Evolutionary conservation across 2,888 invertebrate species (phyloP).

Genomic region (Drosophila picticornis): DNA sequence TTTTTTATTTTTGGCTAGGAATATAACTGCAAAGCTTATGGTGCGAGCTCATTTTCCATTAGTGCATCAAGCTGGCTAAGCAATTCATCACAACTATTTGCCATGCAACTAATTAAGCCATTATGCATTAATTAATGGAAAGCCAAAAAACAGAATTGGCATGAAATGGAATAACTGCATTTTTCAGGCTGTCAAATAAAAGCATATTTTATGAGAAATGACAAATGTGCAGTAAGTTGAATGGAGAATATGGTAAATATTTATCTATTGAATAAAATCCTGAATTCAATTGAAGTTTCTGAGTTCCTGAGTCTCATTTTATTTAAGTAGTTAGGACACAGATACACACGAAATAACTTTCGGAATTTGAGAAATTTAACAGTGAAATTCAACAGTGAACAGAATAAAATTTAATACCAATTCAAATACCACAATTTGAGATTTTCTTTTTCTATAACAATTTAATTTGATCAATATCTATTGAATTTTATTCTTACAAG

Average conservation of each 20-base stretch:
- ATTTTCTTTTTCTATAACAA: neutral
- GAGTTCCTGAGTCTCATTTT: neutral
- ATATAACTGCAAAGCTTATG: neutral
- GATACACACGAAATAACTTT: neutral
- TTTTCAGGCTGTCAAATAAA: neutral
- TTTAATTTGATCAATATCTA: neutral
- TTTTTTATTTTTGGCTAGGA: neutral
- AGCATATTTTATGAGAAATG: neutral
- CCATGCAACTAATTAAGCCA: conserved; percentile 1
- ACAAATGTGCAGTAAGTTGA: neutral
- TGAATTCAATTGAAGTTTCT: too few relatives aligned
- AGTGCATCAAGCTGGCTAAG: neutral
- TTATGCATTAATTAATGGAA: too few relatives aligned
- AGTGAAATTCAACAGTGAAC: too few relatives aligned
- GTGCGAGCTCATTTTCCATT: neutral
- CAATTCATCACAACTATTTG: neutral
- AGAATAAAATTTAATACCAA: neutral
- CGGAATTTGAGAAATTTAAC: neutral
- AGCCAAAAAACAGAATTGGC: neutral
- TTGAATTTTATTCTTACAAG: neutral
- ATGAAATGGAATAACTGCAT: neutral
- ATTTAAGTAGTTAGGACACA: neutral
- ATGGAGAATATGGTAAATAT: neutral
- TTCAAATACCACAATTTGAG: neutral
- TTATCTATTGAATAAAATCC: too few relatives aligned